phyloP scores from a whole-genome alignment of 2,888 invertebrate species.

The Nipponacmea schrenckii region DNA sequence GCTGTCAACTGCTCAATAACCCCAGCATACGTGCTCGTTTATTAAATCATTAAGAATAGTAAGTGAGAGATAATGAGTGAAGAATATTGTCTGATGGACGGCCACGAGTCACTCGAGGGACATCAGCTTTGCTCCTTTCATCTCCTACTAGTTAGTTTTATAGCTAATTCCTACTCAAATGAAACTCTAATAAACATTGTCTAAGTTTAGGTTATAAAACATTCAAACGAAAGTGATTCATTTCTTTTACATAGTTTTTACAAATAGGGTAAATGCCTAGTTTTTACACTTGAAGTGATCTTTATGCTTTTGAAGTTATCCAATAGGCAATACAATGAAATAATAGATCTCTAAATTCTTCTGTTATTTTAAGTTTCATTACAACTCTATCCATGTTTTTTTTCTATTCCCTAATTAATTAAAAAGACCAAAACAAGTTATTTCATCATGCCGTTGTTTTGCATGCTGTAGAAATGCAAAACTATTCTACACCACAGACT shows the following conservation, averaged over 20 bases:
- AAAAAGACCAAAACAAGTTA: too few relatives aligned
- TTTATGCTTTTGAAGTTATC: too few relatives aligned
- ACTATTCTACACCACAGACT: too few relatives aligned
- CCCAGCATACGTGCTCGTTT: slow-evolving; percentile 38
- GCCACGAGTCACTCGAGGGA: slow-evolving; percentile 13
- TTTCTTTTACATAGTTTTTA: neutral
- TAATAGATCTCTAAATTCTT: too few relatives aligned
- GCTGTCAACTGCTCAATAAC: slow-evolving; percentile 20
- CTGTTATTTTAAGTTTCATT: too few relatives aligned
- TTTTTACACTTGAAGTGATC: too few relatives aligned
- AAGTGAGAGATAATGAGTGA: slow-evolving; percentile 14
- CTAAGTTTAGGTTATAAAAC: slow-evolving; percentile 8
- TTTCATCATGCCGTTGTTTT: too few relatives aligned
- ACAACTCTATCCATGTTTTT: too few relatives aligned
- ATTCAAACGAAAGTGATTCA: slow-evolving; percentile 19
- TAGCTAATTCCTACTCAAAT: slow-evolving; percentile 21
- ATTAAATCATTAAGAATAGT: slow-evolving; percentile 37
- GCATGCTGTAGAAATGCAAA: too few relatives aligned
- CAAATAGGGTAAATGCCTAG: too few relatives aligned
- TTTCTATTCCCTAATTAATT: too few relatives aligned
- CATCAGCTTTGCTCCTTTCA: slow-evolving; percentile 5
- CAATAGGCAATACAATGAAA: too few relatives aligned
- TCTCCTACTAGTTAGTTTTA: slow-evolving; percentile 18
- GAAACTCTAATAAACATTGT: slow-evolving; percentile 21
- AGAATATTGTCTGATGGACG: slow-evolving; percentile 13